phyloP scores from a whole-genome alignment of 64 coral and sea anemone genomes.

The Orbicella faveolata region DNA sequence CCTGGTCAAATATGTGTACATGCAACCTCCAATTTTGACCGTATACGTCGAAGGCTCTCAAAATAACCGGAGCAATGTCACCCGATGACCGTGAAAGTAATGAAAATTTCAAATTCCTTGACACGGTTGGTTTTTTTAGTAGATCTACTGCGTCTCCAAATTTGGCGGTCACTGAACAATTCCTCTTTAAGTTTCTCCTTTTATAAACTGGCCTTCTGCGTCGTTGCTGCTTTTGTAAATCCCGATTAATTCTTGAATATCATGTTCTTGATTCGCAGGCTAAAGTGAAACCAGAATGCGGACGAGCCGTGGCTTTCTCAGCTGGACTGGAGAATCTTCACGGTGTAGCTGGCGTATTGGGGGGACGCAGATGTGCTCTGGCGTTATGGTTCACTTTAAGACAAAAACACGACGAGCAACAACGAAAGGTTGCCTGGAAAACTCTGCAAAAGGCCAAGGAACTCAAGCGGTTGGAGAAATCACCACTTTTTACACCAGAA shows the following conservation, averaged over 20 bases:
- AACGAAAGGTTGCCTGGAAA: conserved; percentile 48
- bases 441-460: conserved; percentile 41
- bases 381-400: conserved; percentile 94
- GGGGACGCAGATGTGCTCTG: conserved; percentile 81
- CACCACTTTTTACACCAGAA: conserved; percentile 9
- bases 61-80: too few relatives aligned
- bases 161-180: too few relatives aligned
- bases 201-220: too few relatives aligned
- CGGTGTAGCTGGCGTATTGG: conserved; percentile 74
- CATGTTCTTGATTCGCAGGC: conserved; percentile 50
- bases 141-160: too few relatives aligned
- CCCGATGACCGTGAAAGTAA: too few relatives aligned
- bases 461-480: conserved; percentile 1
- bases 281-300: conserved; percentile 85
- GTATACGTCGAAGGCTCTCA: too few relatives aligned
- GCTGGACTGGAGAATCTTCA: conserved; percentile 94
- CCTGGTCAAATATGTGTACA: too few relatives aligned
- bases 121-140: too few relatives aligned
- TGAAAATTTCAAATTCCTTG: too few relatives aligned
- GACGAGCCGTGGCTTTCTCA: conserved; percentile 85
- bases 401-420: conserved; percentile 70
- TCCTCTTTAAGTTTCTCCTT: too few relatives aligned
- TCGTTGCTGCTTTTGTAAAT: too few relatives aligned
- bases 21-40: too few relatives aligned
- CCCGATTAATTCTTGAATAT: neutral